Percentiles rank a stretch among this genome's conserved stretches.
These are phyloP conservation scores for Paramacrobiotus metropolitanus DNA, from an alignment of 1,140 invertebrate genomes.

Conservation along the genomic window DNA sequence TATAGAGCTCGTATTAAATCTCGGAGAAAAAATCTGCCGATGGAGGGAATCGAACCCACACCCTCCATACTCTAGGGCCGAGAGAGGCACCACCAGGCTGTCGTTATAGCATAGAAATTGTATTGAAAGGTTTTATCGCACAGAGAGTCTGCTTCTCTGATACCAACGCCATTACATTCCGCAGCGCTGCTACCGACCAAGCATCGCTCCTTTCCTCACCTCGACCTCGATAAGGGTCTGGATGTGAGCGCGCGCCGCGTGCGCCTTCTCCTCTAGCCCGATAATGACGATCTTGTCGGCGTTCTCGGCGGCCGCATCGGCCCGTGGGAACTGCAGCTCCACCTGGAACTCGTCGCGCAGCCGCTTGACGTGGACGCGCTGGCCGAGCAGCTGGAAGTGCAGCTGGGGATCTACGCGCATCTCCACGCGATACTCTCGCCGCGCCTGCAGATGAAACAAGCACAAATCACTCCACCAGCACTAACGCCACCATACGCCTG, in stretches of 20 bases:
- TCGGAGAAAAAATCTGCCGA: too few species aligned
- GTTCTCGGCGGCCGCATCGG: constrained; percentile 6
- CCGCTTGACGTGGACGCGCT: constrained; percentile 54
- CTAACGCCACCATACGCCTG: not conserved
- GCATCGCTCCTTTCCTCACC: not conserved
- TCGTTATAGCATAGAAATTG: too few species aligned
- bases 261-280: constrained; percentile 67
- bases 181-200: not conserved
- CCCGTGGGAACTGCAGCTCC: constrained; percentile 68
- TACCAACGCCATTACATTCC: constrained; percentile 18
- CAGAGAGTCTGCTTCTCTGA: too few species aligned
- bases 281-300: constrained; percentile 49
- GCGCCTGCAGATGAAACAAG: constrained; percentile 13
- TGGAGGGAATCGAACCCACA: too few species aligned
- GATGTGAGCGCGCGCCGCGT: constrained; percentile 63
- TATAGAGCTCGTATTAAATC: too few species aligned
- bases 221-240: constrained; percentile 56
- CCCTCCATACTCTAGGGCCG: too few species aligned
- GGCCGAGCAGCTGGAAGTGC: constrained; percentile 73
- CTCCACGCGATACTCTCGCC: constrained; percentile 15
- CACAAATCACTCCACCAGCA: constrained; percentile 8
- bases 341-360: constrained; percentile 62
- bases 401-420: constrained; percentile 63
- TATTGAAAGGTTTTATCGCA: too few species aligned
- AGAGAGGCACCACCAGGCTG: too few species aligned